These are phyloP conservation scores for Anadara kagoshimensis DNA, from an alignment of 1,140 invertebrate species.

Conservation along the genomic window DNA sequence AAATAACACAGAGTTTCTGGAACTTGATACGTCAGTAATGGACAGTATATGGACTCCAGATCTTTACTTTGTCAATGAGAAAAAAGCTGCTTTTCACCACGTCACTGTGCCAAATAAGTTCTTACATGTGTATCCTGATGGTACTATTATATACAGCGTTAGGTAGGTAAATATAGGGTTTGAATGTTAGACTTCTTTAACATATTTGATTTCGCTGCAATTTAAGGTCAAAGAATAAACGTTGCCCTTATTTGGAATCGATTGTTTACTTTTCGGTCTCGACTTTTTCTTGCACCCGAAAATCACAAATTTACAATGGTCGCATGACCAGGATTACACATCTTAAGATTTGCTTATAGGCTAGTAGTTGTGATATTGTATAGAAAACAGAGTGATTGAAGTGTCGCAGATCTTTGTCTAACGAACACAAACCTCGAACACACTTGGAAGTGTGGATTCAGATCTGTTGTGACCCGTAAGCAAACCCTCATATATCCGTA, in stretches of 20 bases:
- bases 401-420: too few species aligned
- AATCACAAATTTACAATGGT: slow-evolving; percentile 68
- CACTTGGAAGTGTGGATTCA: too few species aligned
- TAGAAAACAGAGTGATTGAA: too few species aligned
- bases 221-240: background rate
- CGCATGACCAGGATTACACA: slow-evolving; percentile 55
- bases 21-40: slow-evolving; percentile 48
- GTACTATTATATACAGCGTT: slow-evolving; percentile 78
- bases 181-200: background rate
- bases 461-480: too few species aligned
- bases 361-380: too few species aligned
- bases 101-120: slow-evolving; percentile 75
- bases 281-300: background rate
- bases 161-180: slow-evolving; percentile 42
- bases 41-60: slow-evolving; percentile 73
- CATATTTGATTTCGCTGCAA: too few species aligned
- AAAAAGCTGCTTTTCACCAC: slow-evolving; percentile 72
- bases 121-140: slow-evolving; percentile 76
- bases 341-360: too few species aligned
- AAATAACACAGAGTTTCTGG: slow-evolving; percentile 70
- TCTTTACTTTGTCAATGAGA: slow-evolving; percentile 74
- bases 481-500: too few species aligned
- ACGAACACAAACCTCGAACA: too few species aligned
- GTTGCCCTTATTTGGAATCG: background rate
- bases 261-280: background rate